Evolutionary conservation across 1,140 invertebrate species (phyloP).

Genomic region (Procambarus virginalis): DNA sequence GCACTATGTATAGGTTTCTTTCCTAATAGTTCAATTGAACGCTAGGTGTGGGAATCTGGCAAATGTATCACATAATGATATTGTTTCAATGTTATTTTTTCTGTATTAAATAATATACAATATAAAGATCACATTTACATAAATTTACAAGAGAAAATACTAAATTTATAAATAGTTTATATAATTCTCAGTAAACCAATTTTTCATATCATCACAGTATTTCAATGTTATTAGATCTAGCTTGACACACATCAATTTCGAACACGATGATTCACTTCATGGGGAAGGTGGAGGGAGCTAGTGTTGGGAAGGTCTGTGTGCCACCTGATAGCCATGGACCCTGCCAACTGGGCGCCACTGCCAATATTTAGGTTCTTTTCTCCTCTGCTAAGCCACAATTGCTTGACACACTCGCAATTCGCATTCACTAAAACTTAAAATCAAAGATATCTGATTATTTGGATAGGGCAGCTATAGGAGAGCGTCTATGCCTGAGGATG

Average conservation of each 20-base stretch:
- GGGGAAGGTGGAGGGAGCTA: not conserved
- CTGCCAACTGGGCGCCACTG: conserved; percentile 32
- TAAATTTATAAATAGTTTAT: no score
- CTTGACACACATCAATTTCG: not conserved
- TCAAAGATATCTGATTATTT: not conserved
- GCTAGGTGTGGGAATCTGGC: no score
- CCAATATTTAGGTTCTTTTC: conserved; percentile 11
- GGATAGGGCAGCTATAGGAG: not conserved
- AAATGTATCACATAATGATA: no score
- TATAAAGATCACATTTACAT: no score
- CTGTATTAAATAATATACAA: no score
- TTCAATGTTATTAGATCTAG: no score
- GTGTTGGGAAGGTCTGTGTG: not conserved
- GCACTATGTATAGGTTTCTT: no score
- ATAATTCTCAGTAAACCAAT: no score
- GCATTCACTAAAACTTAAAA: not conserved
- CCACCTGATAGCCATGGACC: conserved; percentile 34
- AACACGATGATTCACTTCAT: not conserved
- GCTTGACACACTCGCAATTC: not conserved
- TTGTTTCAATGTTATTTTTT: no score
- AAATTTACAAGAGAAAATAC: no score
- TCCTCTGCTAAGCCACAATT: not conserved
- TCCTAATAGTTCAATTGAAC: no score
- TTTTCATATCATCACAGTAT: no score
- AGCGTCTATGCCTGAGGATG: not conserved